Evolutionary conservation across 53 echinoderm and acorn worm genomes (phyloP), one percentile per base, ranked within the genome.

Genomic region (Mesocentrotus franciscanus): DNA sequence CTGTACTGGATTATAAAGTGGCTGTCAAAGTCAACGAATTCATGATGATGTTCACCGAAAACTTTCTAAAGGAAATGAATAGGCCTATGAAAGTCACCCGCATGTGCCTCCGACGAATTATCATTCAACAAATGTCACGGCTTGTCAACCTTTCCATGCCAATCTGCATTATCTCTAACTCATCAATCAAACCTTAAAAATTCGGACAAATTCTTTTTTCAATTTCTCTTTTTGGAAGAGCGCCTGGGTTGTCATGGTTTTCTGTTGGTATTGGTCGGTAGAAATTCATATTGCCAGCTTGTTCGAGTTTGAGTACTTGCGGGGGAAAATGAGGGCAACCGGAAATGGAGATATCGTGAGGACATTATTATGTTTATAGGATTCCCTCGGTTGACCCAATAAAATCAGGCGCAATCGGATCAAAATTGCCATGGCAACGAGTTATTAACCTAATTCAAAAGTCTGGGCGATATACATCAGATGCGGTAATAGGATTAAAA

Each of bases 371-470:
- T 74, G 55, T 75, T 72, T 92, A 29, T 29, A 55, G 92, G 26
- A 91, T 91, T 29, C 91, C 14, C 72, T 27, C 49, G 10, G 93
- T 56, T 93, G 93, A 93, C 93, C 93, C 61, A 93, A 93, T 93
- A 78, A 93, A 78, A 81, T 60, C 79, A 93, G 93, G 79, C 59
- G 27, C 83, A 79, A 93, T 93, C 78, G 79, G 93, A 93, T 93
- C 79, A 78, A 79, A 93, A 81, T 60, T 61, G 33, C 81, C 93
- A 78, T 78, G 93, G 81, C 32, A 81, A 81, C 93, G 7, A 79
- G 79, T 79, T 93, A 93, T 93, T 93, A 81, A 93, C 93, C 93
- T 93, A 78, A 93, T 93, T 93, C 81, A 78, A 81, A 93, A 57
- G 81, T 93, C 78, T 81, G 32, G 18, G 93, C 35, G 81, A 93